These are phyloP conservation scores for Trachelus iudaicus DNA, from an alignment of 2,888 invertebrate genomes.

Conservation along the genomic window DNA sequence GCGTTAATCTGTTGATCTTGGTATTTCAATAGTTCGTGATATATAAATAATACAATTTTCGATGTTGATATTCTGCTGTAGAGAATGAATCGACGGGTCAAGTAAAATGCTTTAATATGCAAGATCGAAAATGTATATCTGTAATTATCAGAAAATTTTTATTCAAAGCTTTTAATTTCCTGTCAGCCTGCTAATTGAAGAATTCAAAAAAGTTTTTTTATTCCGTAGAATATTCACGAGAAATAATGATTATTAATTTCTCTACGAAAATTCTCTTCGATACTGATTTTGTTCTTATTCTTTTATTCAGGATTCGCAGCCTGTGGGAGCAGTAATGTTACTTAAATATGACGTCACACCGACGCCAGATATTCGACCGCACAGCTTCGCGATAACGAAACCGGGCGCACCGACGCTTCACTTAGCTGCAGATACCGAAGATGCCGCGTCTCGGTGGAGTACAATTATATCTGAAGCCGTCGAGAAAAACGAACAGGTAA, in stretches of 20 bases:
- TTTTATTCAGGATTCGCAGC: conserved; percentile 78
- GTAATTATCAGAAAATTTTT: too few relatives aligned
- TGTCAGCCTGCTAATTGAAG: too few relatives aligned
- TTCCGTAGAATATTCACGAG: not conserved
- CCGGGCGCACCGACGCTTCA: conserved; percentile 79
- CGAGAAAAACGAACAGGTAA: conserved; percentile 77
- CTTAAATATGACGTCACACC: conserved; percentile 81
- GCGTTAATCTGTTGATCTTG: not conserved
- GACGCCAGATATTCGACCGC: conserved; percentile 75
- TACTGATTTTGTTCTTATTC: not conserved
- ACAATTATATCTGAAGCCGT: conserved; percentile 83
- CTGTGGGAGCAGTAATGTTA: conserved; percentile 89
- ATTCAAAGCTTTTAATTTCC: too few relatives aligned
- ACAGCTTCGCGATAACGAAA: conserved; percentile 78
- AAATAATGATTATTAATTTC: not conserved
- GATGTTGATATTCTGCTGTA: too few relatives aligned
- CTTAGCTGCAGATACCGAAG: conserved; percentile 83
- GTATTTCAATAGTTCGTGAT: not conserved
- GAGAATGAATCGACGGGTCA: too few relatives aligned
- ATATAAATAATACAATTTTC: too few relatives aligned
- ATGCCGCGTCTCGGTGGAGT: conserved; percentile 80
- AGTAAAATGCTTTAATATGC: too few relatives aligned
- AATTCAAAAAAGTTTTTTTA: not conserved
- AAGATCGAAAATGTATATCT: too few relatives aligned
- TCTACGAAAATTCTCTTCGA: not conserved